Conservation (phyloP, 2,888 invertebrate genomes). For the Drosophila setosimentum region DNA sequence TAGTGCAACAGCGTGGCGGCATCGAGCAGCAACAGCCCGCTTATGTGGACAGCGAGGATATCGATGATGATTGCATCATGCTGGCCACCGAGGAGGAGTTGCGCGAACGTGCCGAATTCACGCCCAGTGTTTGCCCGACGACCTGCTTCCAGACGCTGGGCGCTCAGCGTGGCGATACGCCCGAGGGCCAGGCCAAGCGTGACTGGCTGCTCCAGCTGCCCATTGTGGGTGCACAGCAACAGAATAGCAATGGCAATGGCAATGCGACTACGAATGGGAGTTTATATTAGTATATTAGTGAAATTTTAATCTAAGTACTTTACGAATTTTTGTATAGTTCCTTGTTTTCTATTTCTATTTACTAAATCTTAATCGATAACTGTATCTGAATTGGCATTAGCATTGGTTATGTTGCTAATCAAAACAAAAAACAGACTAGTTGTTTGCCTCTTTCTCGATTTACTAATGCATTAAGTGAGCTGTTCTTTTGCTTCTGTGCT, state of each 20-base stretch:
- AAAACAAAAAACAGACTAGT: slow-evolving; percentile 7
- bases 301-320: slow-evolving; percentile 73
- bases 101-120: slow-evolving; percentile 80
- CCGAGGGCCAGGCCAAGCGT: slow-evolving; percentile 74
- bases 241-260: slow-evolving; percentile 48
- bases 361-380: slow-evolving; percentile 47
- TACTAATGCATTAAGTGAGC: slow-evolving; percentile 44
- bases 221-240: slow-evolving; percentile 32
- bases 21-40: slow-evolving; percentile 65
- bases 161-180: slow-evolving; percentile 79
- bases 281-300: slow-evolving; percentile 76
- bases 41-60: slow-evolving; percentile 71
- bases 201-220: slow-evolving; percentile 77
- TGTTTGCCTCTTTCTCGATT: slow-evolving; percentile 24
- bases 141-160: slow-evolving; percentile 78
- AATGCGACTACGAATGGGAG: slow-evolving; percentile 45
- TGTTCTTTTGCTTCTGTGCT: slow-evolving; percentile 58
- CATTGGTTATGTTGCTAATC: slow-evolving; percentile 43
- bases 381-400: slow-evolving; percentile 40
- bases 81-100: slow-evolving; percentile 81
- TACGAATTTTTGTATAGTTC: slow-evolving; percentile 78
- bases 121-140: slow-evolving; percentile 79
- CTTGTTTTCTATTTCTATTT: slow-evolving; percentile 76
- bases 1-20: slow-evolving; percentile 60
- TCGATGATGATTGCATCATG: slow-evolving; percentile 81